Evolutionary conservation across 1,140 invertebrate species (phyloP).

Genomic region (Adelges cooleyi): DNA sequence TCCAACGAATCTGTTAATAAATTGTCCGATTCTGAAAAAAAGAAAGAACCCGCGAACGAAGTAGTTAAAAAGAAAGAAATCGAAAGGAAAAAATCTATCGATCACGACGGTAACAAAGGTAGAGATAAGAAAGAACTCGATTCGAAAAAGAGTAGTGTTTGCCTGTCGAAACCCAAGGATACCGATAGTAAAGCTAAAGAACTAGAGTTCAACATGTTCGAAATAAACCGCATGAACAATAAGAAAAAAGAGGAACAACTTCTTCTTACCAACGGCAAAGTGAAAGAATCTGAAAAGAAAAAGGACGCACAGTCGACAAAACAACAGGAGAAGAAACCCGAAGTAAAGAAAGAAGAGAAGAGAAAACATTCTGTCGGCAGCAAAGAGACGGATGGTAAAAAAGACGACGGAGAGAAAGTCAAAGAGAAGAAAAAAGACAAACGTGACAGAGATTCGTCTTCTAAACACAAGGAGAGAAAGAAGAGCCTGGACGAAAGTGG

Average conservation of each 20-base stretch:
- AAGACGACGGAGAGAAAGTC: slow-evolving; percentile 14
- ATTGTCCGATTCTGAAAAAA: not conserved
- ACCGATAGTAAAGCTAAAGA: slow-evolving; percentile 23
- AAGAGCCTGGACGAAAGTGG: slow-evolving; percentile 36
- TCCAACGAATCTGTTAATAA: slow-evolving; percentile 11
- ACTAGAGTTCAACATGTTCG: slow-evolving; percentile 28
- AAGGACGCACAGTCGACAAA: slow-evolving; percentile 10
- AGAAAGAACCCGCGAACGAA: slow-evolving; percentile 19
- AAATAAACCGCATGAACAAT: slow-evolving; percentile 28
- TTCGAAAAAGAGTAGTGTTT: not conserved
- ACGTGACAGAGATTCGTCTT: slow-evolving; percentile 9
- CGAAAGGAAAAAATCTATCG: slow-evolving; percentile 35
- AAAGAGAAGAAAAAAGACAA: slow-evolving; percentile 30
- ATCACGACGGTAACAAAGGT: slow-evolving; percentile 41
- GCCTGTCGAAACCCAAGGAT: slow-evolving; percentile 29
- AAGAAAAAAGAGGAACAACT: slow-evolving; percentile 26
- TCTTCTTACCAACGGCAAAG: slow-evolving; percentile 27
- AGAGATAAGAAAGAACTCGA: slow-evolving; percentile 40
- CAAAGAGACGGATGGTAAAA: slow-evolving; percentile 27
- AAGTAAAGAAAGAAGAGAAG: slow-evolving; percentile 21
- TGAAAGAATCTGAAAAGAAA: slow-evolving; percentile 15
- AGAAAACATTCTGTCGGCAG: slow-evolving; percentile 21
- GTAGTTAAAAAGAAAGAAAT: slow-evolving; percentile 34
- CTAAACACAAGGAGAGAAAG: slow-evolving; percentile 33
- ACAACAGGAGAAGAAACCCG: slow-evolving; percentile 2